Base-by-base conservation (phyloP, 2,888 invertebrate genomes). In the Cotesia congregata region DNA sequence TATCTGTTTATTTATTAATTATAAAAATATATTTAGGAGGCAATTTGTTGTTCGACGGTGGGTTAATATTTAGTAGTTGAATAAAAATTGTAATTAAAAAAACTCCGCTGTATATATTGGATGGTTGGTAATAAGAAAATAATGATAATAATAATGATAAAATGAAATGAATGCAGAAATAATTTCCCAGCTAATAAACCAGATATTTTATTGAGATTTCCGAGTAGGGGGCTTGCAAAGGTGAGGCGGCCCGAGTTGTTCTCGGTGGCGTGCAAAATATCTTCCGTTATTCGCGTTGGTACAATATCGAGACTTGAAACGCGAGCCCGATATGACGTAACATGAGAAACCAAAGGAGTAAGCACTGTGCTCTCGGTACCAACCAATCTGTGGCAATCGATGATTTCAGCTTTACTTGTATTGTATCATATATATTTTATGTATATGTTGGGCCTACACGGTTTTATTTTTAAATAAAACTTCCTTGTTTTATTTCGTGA, bases 291-390 rank as follows among this genome's bases (percentile, higher is more conserved):
- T 74, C 69, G 50, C 50, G 50, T 50, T 50, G 68, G 64, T 74
- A 69, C n/a, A 30, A 74, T 74, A 74, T 68, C 68, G 68, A 60
- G 73, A 38, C 67, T 67, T 74, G 73, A 67, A 74, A 74, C 59
- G 73, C 67, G 73, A 69, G 30, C 69, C 38, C 65, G 30, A 65
- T 50, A 69, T 72, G 72, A 72, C 41, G 67, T 67, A 73, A 73
- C 72, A 65, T 41, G 72, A 73, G 72, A 72, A 62, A 39, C 15
- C 72, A 20, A 65, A 73, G n/a, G 61, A 70, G 17, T 67, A 38
- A 67, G 30, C 50, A 50, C 50, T 70, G 70, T 9, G n/a, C 70
- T 70, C 70, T 15, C 65, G 67, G 38, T 67, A 67, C 67, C 59
- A 59, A 72, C 7, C 50, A 20, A 20, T 65, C 50, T 73, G 40